Evolutionary conservation across 2,797 vertebrate species (phyloP).

Genomic region (Myotis vivesi): DNA sequence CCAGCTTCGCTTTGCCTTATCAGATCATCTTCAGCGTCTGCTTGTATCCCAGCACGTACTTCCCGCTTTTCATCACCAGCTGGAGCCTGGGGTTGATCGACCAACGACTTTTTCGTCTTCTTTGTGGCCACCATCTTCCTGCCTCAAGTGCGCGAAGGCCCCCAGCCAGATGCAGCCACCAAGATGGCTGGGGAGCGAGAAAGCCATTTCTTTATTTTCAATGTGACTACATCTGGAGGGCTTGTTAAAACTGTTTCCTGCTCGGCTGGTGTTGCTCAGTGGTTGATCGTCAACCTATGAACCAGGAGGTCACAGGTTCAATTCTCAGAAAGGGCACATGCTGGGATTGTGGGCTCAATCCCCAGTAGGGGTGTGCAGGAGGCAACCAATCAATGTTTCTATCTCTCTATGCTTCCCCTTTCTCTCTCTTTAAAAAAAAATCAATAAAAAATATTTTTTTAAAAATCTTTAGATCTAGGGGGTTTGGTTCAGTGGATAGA

Average conservation of each 20-base stretch:
- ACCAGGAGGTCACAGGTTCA: no score
- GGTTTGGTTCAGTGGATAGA: no score
- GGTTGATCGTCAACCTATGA: no score
- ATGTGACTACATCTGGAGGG: neutral
- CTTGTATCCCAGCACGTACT: conserved; percentile 96
- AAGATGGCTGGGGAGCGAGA: conserved; percentile 93
- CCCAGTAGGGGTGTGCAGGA: no score
- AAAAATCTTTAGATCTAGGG: no score
- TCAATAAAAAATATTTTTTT: no score
- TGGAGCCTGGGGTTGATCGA: conserved; percentile 99
- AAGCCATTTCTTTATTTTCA: conserved; percentile 78
- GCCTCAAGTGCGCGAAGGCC: conserved; percentile 83
- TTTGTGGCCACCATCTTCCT: conserved; percentile 96
- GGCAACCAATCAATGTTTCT: no score
- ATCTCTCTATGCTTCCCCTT: no score
- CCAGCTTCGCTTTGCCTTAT: conserved; percentile 93
- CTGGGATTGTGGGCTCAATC: no score
- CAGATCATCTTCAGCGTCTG: conserved; percentile 99
- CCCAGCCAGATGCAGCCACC: conserved; percentile 83
- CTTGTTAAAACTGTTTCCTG: neutral
- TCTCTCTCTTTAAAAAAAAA: no score
- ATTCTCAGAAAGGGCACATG: no score
- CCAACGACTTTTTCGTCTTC: conserved; percentile 99
- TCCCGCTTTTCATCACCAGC: conserved; percentile 99
- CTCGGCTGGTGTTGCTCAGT: no score